These are phyloP conservation scores for Tuberolachnus salignus DNA, from an alignment of 2,888 invertebrate species.

Conservation along the genomic window DNA sequence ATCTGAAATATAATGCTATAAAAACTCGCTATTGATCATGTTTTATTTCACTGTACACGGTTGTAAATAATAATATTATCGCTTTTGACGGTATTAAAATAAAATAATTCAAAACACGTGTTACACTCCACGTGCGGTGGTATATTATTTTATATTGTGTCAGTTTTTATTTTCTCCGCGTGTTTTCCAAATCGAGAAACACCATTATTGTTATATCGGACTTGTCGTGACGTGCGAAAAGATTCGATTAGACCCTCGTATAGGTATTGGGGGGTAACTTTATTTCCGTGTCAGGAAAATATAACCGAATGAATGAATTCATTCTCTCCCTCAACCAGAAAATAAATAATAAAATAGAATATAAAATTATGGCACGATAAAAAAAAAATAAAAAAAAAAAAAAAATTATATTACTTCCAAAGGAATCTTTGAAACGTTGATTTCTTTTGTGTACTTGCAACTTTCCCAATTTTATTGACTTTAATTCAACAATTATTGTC, in stretches of 20 bases:
- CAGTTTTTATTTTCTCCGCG: slow-evolving; percentile 7
- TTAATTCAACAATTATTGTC: too few relatives aligned
- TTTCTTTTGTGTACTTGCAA: too few relatives aligned
- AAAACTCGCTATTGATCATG: background rate
- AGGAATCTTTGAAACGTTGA: too few relatives aligned
- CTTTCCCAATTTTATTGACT: too few relatives aligned
- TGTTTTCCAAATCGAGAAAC: slow-evolving; percentile 12
- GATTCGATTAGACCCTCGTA: background rate
- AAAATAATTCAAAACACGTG: slow-evolving; percentile 44
- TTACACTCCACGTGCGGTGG: background rate
- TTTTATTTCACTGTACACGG: background rate
- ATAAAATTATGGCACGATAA: background rate
- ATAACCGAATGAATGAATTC: background rate
- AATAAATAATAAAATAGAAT: slow-evolving; percentile 23
- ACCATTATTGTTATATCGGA: slow-evolving; percentile 15
- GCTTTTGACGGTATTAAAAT: slow-evolving; percentile 19
- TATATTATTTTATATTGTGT: slow-evolving; percentile 15
- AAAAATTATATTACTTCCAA: too few relatives aligned
- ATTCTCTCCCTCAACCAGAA: slow-evolving; percentile 22
- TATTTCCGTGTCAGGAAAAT: slow-evolving; percentile 1
- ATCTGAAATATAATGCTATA: background rate
- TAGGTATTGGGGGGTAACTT: background rate
- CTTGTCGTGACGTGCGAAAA: slow-evolving; percentile 7
- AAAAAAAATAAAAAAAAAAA: background rate
- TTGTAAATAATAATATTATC: slow-evolving; percentile 13